phyloP scores from a whole-genome alignment of 30 jellyfish, hydroid and myxozoan genomes.

The Aurelia sp. region DNA sequence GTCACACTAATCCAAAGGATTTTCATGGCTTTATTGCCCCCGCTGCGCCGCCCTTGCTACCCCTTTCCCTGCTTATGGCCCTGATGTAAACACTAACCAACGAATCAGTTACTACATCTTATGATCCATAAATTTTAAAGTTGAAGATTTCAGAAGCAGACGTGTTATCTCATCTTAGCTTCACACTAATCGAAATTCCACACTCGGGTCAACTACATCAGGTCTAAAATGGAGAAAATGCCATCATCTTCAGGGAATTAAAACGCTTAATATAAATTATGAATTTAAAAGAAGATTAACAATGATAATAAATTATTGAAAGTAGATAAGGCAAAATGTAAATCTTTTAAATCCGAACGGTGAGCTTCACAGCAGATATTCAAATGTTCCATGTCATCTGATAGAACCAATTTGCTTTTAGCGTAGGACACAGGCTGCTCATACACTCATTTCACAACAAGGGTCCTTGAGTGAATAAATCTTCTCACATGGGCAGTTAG shows the following conservation, averaged over 20 bases:
- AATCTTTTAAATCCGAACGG: conserved; percentile 13
- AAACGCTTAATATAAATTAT: conserved; percentile 19
- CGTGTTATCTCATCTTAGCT: background rate
- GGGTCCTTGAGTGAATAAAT: no score
- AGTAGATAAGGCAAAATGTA: conserved; percentile 7
- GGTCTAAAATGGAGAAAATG: background rate
- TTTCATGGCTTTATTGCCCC: no score
- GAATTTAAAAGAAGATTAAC: conserved; percentile 28
- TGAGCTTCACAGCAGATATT: background rate
- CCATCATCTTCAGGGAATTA: conserved; percentile 42
- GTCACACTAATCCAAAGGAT: no score
- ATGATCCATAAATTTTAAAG: no score
- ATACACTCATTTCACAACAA: no score
- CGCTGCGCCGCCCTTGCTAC: no score
- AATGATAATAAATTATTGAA: conserved; percentile 23
- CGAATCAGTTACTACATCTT: background rate
- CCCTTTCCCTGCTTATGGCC: no score
- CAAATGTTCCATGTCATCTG: conserved; percentile 17
- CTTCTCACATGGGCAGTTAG: no score
- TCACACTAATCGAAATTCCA: conserved; percentile 4
- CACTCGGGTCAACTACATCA: conserved; percentile 27
- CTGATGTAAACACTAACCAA: no score
- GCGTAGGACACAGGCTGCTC: no score
- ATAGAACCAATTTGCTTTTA: no score
- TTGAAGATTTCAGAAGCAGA: no score